Evolutionary conservation across 2,113 vertebrate genomes (phyloP).

Genomic region (Diadophis punctatus): DNA sequence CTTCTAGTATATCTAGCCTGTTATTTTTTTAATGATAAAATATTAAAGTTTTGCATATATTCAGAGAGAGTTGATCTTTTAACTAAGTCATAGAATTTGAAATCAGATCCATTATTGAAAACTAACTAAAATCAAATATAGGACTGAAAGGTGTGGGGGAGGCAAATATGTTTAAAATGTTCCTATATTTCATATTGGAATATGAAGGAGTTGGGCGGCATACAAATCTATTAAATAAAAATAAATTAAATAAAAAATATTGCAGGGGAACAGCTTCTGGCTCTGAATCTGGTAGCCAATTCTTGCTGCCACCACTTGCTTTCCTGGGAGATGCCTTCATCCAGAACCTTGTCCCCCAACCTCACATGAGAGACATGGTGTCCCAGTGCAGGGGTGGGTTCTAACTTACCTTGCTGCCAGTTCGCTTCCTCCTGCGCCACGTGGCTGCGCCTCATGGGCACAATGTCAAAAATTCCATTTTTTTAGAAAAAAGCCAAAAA

Average conservation of each 20-base stretch:
- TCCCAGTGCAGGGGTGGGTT: not conserved
- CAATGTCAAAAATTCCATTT: too few species aligned
- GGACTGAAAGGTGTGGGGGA: not conserved
- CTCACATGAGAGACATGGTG: not conserved
- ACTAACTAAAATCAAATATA: not conserved
- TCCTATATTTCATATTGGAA: not conserved
- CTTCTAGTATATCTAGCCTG: not conserved
- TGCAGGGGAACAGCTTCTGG: not conserved
- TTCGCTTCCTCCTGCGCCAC: too few species aligned
- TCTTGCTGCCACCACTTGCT: not conserved
- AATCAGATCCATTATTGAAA: not conserved
- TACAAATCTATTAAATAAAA: too few species aligned
- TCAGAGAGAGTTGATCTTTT: not conserved
- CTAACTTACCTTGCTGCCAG: too few species aligned
- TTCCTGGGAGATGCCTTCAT: not conserved
- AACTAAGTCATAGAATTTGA: not conserved
- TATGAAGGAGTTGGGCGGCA: too few species aligned
- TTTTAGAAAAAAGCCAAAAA: too few species aligned
- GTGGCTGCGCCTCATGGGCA: too few species aligned
- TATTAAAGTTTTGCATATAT: not conserved
- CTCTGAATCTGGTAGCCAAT: not conserved
- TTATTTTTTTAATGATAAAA: not conserved
- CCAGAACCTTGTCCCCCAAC: not conserved
- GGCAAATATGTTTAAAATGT: not conserved
- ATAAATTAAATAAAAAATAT: too few species aligned